Base-by-base conservation (phyloP, 2,888 invertebrate genomes). In the Cheilosia vernalis region DNA sequence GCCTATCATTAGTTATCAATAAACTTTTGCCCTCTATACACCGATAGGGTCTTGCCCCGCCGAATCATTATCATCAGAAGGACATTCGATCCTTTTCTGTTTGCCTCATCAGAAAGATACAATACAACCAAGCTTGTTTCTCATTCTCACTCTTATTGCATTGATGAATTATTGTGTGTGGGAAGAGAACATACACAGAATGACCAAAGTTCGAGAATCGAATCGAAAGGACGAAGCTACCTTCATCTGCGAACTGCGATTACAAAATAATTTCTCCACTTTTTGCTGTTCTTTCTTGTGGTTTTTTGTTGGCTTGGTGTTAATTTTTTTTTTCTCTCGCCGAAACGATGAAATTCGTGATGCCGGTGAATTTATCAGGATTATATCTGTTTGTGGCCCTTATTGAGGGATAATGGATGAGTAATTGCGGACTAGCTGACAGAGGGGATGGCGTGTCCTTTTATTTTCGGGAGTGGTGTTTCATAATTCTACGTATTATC, bases 1-100 rank as follows among this genome's bases (percentile, higher is more conserved):
- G 53, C 70, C 70, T 70, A 74, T 84, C 84, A 84, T 84, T 84
- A 84, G 80, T 84, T 84, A 84, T 84, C 84, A 84, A 84, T 84
- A 84, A 84, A 84, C 80, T 84, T 66, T 76, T 44, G 63, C n/a
- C n/a, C 44, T 42, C n/a, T 49, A 6, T 56, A 42, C 69, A 56
- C 53, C 15, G 30, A 30, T 9, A 30, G 9, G 6, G 30, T 9
- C 15, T 37, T n/a, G 7, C 17, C 30, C n/a, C 33, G n/a, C 1
- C 27, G 10, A 2, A 40, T 74, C 77, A 61, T 78, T 77, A 69
- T 73, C 73, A 37, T 83, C 67, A 49, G 64, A 55, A 60, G 53
- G 58, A 70, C 76, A 63, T 58, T 66, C 49, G 73, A 73, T 63
- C 66, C 72, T 67, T 66, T 72, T 55, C 13, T 37, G 37, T 37